Evolutionary conservation across 1,140 invertebrate genomes (phyloP).

Genomic region (Uloborus diversus): DNA sequence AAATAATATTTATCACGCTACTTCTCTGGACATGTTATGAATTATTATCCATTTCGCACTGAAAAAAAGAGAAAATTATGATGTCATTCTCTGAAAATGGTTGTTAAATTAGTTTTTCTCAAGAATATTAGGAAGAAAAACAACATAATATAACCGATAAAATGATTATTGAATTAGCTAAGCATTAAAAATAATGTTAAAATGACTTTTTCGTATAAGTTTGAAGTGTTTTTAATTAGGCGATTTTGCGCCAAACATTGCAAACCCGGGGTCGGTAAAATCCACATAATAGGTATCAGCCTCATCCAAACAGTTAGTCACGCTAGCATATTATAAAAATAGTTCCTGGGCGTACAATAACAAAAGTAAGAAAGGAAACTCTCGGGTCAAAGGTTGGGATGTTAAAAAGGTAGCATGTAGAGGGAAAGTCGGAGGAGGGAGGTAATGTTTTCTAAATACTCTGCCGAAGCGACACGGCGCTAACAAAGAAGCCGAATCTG

Average conservation of each 20-base stretch:
- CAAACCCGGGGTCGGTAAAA: background rate
- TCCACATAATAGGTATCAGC: background rate
- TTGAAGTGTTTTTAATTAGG: no score
- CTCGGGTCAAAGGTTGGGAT: conserved; percentile 19
- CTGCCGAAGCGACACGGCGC: conserved; percentile 13
- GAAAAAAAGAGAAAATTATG: no score
- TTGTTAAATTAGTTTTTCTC: no score
- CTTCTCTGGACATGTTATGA: no score
- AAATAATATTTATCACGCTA: no score
- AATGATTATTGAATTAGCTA: no score
- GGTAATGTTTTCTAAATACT: conserved; percentile 42
- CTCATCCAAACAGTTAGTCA: background rate
- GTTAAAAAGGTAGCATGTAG: background rate
- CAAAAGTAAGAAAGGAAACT: background rate
- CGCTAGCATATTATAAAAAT: conserved; percentile 5
- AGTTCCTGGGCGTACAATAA: background rate
- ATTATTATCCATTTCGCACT: no score
- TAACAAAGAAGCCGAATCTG: background rate
- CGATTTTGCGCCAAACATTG: background rate
- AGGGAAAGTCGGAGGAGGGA: background rate
- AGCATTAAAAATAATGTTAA: no score
- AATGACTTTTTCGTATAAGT: no score
- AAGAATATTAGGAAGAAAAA: no score
- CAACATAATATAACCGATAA: no score
- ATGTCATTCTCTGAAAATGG: no score